Conservation (phyloP, 2,797 vertebrate species). For the Menidia menidia region DNA sequence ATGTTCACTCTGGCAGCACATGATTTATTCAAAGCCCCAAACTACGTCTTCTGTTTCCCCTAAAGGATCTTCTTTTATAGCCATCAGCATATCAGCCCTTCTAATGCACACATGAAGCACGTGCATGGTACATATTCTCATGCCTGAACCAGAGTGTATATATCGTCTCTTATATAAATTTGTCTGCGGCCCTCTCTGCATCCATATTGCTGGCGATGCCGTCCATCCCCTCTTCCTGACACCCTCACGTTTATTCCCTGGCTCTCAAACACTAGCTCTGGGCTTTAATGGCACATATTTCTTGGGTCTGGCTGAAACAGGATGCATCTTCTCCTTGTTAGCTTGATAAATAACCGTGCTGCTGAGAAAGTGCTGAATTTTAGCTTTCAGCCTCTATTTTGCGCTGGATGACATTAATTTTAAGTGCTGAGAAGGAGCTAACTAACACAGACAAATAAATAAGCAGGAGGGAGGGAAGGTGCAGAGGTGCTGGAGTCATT, state of each 20-base stretch:
- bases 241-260: conserved; percentile 85
- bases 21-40: conserved; percentile 80
- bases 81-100: conserved; percentile 74
- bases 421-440: conserved; percentile 94
- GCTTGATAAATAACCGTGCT: conserved; percentile 99
- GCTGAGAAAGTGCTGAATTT: conserved; percentile 97
- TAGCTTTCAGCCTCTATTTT: conserved; percentile 97
- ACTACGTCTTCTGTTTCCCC: conserved; percentile 73
- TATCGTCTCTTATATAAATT: conserved; percentile 75
- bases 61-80: conserved; percentile 72
- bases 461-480: conserved; percentile 83
- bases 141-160: conserved; percentile 43
- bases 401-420: conserved; percentile 98
- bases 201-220: conserved; percentile 70
- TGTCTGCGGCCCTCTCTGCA: conserved; percentile 69
- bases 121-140: conserved; percentile 50
- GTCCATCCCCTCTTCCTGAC: conserved; percentile 78
- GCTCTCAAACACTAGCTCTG: conserved; percentile 92
- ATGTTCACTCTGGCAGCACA: conserved; percentile 64
- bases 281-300: conserved; percentile 97
- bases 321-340: conserved; percentile 94
- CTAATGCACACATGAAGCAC: conserved; percentile 60
- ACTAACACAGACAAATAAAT: conserved; percentile 89
- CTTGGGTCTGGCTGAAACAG: conserved; percentile 85
- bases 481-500: conserved; percentile 88